A percentile compares a stretch with the other conserved stretches of the same genome.
These are phyloP conservation scores for Strigamia transsilvanica DNA, from an alignment of 2,888 invertebrate species.

Conservation along the genomic window DNA sequence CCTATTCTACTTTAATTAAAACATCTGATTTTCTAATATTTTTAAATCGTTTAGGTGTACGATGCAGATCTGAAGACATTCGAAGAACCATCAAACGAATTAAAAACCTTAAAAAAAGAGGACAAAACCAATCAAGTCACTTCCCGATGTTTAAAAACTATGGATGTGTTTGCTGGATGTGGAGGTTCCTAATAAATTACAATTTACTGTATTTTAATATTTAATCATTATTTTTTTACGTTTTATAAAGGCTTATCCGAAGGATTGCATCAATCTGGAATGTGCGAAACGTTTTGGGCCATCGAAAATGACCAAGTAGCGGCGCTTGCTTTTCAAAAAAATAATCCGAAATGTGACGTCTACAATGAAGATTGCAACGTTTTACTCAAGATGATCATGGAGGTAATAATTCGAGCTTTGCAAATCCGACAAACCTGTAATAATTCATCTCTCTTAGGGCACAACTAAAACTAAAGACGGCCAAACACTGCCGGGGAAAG, in stretches of 20 bases:
- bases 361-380: conserved; percentile 84
- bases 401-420: conserved; percentile 62
- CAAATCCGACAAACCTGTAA: conserved; percentile 53
- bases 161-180: conserved; percentile 88
- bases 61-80: conserved; percentile 69
- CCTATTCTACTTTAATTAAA: not conserved
- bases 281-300: conserved; percentile 79
- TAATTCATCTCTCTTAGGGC: conserved; percentile 60
- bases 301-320: conserved; percentile 81
- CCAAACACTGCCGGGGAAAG: conserved; percentile 74
- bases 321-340: conserved; percentile 79
- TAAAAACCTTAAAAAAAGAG: conserved; percentile 71
- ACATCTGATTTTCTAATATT: conserved; percentile 60
- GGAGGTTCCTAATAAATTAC: conserved; percentile 68
- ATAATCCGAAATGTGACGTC: conserved; percentile 77
- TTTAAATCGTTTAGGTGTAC: conserved; percentile 66
- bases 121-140: conserved; percentile 65
- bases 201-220: too few relatives aligned
- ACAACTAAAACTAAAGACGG: conserved; percentile 62
- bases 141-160: conserved; percentile 69
- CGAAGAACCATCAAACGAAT: conserved; percentile 71
- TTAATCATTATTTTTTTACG: too few relatives aligned
- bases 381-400: conserved; percentile 74
- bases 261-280: conserved; percentile 69
- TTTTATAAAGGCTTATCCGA: conserved; percentile 70